Base-by-base conservation (phyloP, 2,888 invertebrate genomes). In the Caenorhabditis sulstoni region DNA sequence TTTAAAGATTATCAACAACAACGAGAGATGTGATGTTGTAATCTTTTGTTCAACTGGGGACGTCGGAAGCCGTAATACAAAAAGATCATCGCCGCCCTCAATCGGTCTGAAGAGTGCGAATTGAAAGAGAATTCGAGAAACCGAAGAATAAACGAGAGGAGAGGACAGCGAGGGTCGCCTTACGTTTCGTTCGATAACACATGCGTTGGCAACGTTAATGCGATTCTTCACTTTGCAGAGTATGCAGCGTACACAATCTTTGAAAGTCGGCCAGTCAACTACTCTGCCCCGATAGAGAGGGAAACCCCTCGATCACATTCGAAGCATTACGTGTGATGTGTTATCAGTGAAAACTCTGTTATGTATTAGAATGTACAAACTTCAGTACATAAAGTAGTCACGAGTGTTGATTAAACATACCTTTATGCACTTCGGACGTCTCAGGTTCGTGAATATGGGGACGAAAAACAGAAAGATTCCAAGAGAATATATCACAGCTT, bases 301-400 rank as follows among this genome's bases (percentile, higher is more conserved):
- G 44, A n/a, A 18, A 23, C 20, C 22, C 52, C 20, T 8, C 23
- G 20, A 41, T 11, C 11, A 59, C 20, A 23, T 23, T 50, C 22
- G 22, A 20, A 16, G 18, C 29, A 29, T 5, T 7, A 39, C 22
- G 22, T 44, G 29, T 29, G 12, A 53, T 14, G 41, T 14, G 41
- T 57, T 68, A 68, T 68, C 67, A 67, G 23, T 45, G 50, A 47
- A 47, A 18, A 59, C 29, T 45, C 52, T 37, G n/a, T n/a, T n/a
- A n/a, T n/a, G n/a, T 65, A 41, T 20, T 50, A 44, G 39, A 20
- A 14, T 8, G n/a, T 18, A 41, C 7, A 37, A 8, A 35, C 35
- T 61, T 37, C 22, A 35, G 68, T 58, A 39, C 68, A 68, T 59
- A 68, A 52, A 52, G 68, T 68, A 52, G 68, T 68, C 68, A 68